Evolutionary conservation across 2,888 invertebrate genomes (phyloP).

Genomic region (Nymphalis c-album): DNA sequence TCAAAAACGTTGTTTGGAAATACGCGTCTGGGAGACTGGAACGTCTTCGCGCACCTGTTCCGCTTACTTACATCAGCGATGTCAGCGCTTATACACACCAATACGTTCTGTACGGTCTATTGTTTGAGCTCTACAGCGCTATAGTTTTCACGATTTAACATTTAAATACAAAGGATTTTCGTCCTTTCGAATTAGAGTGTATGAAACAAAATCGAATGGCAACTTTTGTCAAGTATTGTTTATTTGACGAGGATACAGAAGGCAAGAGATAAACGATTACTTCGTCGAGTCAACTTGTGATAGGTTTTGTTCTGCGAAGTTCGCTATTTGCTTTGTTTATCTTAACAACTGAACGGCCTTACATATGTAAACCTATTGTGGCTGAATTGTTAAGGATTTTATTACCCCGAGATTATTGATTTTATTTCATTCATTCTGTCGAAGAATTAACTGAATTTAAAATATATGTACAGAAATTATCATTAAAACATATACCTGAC

Average conservation of each 20-base stretch:
- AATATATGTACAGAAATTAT: background rate
- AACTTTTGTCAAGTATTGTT: constrained; percentile 9
- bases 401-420: constrained; percentile 10
- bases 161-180: constrained; percentile 1
- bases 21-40: constrained; percentile 20
- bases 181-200: background rate
- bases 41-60: constrained; percentile 31
- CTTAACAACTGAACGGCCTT: constrained; percentile 11
- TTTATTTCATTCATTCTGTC: constrained; percentile 6
- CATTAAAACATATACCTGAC: background rate
- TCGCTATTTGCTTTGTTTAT: constrained; percentile 26
- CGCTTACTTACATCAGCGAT: constrained; percentile 27
- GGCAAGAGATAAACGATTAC: constrained; percentile 31
- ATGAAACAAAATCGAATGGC: constrained; percentile 3
- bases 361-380: constrained; percentile 24
- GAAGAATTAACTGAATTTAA: background rate
- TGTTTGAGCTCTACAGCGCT: constrained; percentile 28
- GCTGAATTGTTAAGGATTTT: constrained; percentile 7
- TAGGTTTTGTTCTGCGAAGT: constrained; percentile 29
- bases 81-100: constrained; percentile 25
- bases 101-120: constrained; percentile 27
- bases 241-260: constrained; percentile 18
- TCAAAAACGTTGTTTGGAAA: constrained; percentile 23
- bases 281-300: constrained; percentile 29
- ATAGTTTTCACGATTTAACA: constrained; percentile 18